Conservation (phyloP, 2,113 vertebrate genomes). For the Brachirus orientalis region DNA sequence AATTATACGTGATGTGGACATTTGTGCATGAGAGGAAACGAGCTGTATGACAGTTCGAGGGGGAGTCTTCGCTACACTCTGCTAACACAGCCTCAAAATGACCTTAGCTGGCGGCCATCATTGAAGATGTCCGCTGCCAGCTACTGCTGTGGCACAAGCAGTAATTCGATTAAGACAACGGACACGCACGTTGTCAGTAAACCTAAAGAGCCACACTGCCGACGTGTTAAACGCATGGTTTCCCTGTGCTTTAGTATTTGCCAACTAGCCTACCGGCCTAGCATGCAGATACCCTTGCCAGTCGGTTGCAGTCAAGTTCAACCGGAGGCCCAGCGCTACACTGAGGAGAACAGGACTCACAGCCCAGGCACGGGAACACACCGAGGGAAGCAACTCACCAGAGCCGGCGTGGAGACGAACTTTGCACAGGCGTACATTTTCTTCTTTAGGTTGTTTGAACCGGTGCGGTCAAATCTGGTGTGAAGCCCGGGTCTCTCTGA, state of each 20-base stretch:
- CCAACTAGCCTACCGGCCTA: slow-evolving; percentile 52
- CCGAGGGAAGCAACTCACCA: slow-evolving; percentile 83
- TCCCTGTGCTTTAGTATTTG: slow-evolving; percentile 39
- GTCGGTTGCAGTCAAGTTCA: slow-evolving; percentile 70
- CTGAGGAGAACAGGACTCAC: background rate
- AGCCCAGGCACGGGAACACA: background rate
- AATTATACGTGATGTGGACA: background rate
- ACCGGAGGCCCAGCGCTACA: slow-evolving; percentile 58
- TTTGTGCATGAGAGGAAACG: background rate
- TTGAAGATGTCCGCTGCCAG: background rate
- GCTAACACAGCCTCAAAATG: slow-evolving; percentile 42
- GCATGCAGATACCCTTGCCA: slow-evolving; percentile 69
- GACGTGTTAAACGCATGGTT: background rate
- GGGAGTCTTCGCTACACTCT: background rate
- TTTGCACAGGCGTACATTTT: slow-evolving; percentile 94
- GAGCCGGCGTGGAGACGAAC: slow-evolving; percentile 88
- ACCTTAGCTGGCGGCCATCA: slow-evolving; percentile 62
- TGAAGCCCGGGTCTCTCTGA: slow-evolving; percentile 81
- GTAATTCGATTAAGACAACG: accelerated
- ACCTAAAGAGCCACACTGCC: accelerated
- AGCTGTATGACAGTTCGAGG: background rate
- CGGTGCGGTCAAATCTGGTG: slow-evolving; percentile 64
- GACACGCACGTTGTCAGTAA: background rate
- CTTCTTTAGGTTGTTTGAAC: slow-evolving; percentile 56
- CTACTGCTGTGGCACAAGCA: background rate